Conservation (phyloP, 2,113 vertebrate genomes). For the Tachuris rubrigastra region DNA sequence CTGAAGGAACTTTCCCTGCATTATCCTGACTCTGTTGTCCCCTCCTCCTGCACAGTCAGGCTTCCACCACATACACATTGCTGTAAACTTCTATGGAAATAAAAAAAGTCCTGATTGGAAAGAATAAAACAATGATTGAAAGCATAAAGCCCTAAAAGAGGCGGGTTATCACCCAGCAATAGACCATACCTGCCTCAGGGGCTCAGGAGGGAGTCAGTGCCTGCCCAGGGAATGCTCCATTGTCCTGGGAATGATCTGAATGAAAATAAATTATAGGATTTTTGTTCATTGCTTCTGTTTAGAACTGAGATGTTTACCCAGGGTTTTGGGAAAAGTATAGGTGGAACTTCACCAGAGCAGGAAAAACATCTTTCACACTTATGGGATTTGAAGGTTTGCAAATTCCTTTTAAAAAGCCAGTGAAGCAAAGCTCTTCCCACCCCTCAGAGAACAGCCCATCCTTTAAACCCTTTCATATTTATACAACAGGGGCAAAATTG, state of each 20-base stretch:
- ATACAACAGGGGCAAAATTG: background rate
- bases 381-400: background rate
- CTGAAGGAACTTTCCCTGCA: background rate
- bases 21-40: background rate
- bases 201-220: background rate
- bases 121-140: background rate
- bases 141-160: background rate
- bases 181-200: fast-evolving
- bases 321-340: background rate
- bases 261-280: background rate
- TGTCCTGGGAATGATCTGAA: background rate
- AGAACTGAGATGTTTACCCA: background rate
- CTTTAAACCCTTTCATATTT: background rate
- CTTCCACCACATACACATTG: fast-evolving
- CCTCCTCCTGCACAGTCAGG: background rate
- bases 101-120: background rate
- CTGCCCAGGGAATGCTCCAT: background rate
- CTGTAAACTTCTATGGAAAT: background rate
- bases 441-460: background rate
- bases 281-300: background rate
- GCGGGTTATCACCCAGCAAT: no score
- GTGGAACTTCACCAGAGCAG: background rate
- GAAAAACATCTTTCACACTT: background rate
- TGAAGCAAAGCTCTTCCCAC: background rate
- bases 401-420: background rate